A percentile compares a stretch with the other conserved stretches of the same genome.
Conservation (phyloP, 2,797 vertebrate genomes). For the Triplophysa yarkandensis region DNA sequence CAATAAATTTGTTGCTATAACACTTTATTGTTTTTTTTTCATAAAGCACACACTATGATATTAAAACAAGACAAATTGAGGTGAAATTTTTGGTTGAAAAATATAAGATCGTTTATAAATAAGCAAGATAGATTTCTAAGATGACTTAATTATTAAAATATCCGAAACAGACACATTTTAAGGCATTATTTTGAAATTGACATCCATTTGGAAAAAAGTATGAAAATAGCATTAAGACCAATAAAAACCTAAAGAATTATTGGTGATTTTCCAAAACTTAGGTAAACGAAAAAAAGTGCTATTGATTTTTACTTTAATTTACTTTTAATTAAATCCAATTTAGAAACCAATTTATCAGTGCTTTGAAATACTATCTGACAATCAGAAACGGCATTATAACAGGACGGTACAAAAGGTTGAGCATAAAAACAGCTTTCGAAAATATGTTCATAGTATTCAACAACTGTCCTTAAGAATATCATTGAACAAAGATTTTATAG, state of each 20-base stretch:
- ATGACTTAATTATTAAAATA: too few species aligned
- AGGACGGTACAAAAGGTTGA: not conserved
- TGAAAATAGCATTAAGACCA: conserved; percentile 4
- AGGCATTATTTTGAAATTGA: conserved; percentile 46
- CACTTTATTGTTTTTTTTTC: conserved; percentile 54
- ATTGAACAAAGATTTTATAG: not conserved
- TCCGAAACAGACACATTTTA: too few species aligned
- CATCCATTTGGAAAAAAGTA: conserved; percentile 34
- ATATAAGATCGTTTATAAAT: not conserved
- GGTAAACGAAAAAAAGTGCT: conserved; percentile 27
- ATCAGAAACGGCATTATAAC: not conserved
- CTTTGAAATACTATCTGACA: not conserved
- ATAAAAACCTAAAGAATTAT: conserved; percentile 13
- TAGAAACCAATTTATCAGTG: not conserved
- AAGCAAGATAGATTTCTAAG: too few species aligned
- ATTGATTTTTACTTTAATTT: conserved; percentile 1
- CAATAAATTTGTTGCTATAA: conserved; percentile 65
- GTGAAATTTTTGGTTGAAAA: too few species aligned
- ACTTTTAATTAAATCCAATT: not conserved
- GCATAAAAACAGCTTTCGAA: not conserved
- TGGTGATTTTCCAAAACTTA: conserved; percentile 44
- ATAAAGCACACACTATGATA: not conserved
- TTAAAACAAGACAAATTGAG: not conserved
- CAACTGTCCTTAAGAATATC: not conserved
- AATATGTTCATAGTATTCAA: not conserved